Evolutionary conservation across 2,113 vertebrate species (phyloP).

Genomic region (Pelecanoides urinatrix): DNA sequence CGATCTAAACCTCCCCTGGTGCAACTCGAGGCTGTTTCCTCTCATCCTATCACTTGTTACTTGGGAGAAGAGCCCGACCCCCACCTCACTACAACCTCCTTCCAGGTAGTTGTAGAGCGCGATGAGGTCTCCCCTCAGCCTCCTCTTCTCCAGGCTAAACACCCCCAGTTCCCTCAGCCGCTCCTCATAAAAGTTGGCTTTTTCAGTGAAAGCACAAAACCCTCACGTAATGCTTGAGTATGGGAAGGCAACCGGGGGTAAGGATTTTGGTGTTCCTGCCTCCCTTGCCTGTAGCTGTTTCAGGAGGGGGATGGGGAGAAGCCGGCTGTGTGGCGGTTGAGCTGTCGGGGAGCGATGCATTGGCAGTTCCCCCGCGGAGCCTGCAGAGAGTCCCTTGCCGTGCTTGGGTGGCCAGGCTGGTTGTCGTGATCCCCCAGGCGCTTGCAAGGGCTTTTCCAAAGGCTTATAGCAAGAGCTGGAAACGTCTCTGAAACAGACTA

Average conservation of each 20-base stretch:
- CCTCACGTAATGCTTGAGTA: neutral
- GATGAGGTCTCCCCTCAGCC: too few relatives aligned
- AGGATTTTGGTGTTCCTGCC: neutral
- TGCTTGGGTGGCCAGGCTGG: neutral
- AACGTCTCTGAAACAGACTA: neutral
- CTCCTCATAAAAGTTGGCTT: too few relatives aligned
- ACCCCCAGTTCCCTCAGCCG: neutral
- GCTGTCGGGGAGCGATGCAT: neutral
- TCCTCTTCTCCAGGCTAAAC: neutral
- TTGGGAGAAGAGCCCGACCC: too few relatives aligned
- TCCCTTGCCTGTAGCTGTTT: neutral
- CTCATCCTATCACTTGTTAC: too few relatives aligned
- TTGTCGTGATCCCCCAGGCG: rapidly evolving
- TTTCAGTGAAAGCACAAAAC: neutral
- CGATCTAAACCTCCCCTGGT: too few relatives aligned
- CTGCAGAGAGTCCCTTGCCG: neutral
- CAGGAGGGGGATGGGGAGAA: neutral
- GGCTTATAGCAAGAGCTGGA: neutral
- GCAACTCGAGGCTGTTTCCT: too few relatives aligned
- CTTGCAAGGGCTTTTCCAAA: neutral
- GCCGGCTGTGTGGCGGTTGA: neutral
- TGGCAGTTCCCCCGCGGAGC: neutral
- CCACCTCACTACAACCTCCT: too few relatives aligned
- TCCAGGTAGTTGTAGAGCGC: too few relatives aligned
- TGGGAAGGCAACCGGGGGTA: neutral